Conservation (phyloP, 2,888 invertebrate genomes). For the Zaprionus obscuricornis region DNA sequence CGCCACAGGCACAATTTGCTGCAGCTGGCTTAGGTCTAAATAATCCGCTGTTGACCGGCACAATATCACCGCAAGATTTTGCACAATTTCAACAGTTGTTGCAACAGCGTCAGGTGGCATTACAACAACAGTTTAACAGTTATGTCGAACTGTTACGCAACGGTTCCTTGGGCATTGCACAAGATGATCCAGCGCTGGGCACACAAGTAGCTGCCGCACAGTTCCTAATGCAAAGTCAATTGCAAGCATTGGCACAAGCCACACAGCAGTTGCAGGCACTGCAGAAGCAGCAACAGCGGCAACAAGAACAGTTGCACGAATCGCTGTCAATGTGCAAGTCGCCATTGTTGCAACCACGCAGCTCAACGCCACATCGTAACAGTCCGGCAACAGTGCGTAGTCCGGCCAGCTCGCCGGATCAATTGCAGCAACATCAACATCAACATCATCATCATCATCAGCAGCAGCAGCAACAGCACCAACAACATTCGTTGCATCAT, state of each 20-base stretch:
- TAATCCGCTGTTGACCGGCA: constrained; percentile 68
- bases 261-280: constrained; percentile 92
- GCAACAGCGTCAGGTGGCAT: constrained; percentile 81
- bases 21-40: constrained; percentile 67
- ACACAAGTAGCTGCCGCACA: constrained; percentile 85
- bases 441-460: constrained; percentile 54
- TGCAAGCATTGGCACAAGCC: constrained; percentile 92
- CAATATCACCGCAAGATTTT: constrained; percentile 81
- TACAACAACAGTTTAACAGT: constrained; percentile 83
- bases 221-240: constrained; percentile 89
- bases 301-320: constrained; percentile 61
- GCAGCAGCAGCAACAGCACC: constrained; percentile 5
- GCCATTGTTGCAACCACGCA: constrained; percentile 59
- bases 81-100: constrained; percentile 81
- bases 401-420: constrained; percentile 81
- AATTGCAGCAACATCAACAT: constrained; percentile 18
- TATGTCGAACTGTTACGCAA: constrained; percentile 82
- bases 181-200: constrained; percentile 80
- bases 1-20: constrained; percentile 75
- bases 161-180: constrained; percentile 72
- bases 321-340: constrained; percentile 55
- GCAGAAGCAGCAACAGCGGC: constrained; percentile 87
- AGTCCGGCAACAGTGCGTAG: constrained; percentile 80
- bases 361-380: constrained; percentile 81
- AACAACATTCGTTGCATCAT: constrained; percentile 62